These are phyloP conservation scores for Eumaeus atala DNA, from an alignment of 1,140 invertebrate genomes.

Conservation along the genomic window DNA sequence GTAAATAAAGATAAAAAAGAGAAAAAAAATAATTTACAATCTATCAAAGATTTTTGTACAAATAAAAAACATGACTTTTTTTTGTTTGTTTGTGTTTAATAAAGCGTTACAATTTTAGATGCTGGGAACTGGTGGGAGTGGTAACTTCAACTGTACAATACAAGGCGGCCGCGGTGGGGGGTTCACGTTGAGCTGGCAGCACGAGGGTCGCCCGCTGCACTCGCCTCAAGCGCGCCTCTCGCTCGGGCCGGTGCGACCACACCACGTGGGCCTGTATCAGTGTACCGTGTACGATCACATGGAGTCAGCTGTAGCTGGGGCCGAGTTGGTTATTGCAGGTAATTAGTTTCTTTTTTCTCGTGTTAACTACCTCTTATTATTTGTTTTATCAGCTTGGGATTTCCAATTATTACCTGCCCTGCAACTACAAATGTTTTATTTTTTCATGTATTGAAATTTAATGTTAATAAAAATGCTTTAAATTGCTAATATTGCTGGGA, in stretches of 20 bases:
- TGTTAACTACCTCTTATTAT: not conserved
- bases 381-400: too few species aligned
- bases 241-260: constrained; percentile 50
- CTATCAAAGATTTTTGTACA: too few species aligned
- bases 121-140: constrained; percentile 54
- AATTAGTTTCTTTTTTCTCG: constrained; percentile 29
- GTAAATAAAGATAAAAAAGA: too few species aligned
- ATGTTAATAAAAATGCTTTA: not conserved
- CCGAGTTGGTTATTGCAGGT: constrained; percentile 63
- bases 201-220: constrained; percentile 56
- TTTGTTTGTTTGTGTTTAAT: too few species aligned
- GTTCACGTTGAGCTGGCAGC: constrained; percentile 58
- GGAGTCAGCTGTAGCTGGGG: constrained; percentile 52
- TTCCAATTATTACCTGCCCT: not conserved
- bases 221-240: constrained; percentile 49
- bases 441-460: not conserved
- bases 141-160: constrained; percentile 57
- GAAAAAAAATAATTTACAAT: too few species aligned
- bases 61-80: too few species aligned
- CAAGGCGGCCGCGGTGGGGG: constrained; percentile 53
- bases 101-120: constrained; percentile 35
- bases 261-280: constrained; percentile 59
- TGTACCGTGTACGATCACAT: constrained; percentile 60
- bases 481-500: not conserved
- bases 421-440: not conserved